Evolutionary conservation across 2,888 invertebrate genomes (phyloP).

Genomic region (Drosophila longiperda): DNA sequence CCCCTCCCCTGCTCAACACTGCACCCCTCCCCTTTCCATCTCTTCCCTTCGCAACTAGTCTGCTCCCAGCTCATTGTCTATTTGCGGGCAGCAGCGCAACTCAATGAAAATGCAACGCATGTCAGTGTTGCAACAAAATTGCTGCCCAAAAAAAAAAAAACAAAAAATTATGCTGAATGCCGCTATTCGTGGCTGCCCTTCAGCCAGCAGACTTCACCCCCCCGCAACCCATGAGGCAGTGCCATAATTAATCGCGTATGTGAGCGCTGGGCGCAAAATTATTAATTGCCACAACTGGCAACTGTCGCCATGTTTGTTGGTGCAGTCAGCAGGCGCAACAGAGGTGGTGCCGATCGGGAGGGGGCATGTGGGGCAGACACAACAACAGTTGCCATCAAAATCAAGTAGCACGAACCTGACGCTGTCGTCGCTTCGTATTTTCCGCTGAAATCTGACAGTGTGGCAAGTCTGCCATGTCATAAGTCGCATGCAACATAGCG

Average conservation of each 20-base stretch:
- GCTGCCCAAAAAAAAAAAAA: slow-evolving; percentile 9
- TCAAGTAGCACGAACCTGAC: slow-evolving; percentile 48
- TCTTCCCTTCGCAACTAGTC: neutral
- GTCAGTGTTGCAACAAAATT: slow-evolving; percentile 67
- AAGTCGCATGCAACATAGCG: slow-evolving; percentile 81
- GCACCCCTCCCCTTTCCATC: neutral
- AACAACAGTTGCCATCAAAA: slow-evolving; percentile 4
- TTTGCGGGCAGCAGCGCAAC: slow-evolving; percentile 60
- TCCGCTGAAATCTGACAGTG: slow-evolving; percentile 55
- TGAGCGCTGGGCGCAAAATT: slow-evolving; percentile 78
- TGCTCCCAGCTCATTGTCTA: slow-evolving; percentile 64
- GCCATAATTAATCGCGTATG: slow-evolving; percentile 84
- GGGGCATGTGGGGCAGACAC: neutral
- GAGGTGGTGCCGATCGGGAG: neutral
- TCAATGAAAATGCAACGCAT: slow-evolving; percentile 73
- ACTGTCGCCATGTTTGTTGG: slow-evolving; percentile 79
- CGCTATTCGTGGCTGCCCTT: slow-evolving; percentile 17
- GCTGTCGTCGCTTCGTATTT: slow-evolving; percentile 75
- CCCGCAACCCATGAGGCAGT: slow-evolving; percentile 3
- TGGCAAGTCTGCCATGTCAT: slow-evolving; percentile 67
- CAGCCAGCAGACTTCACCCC: neutral
- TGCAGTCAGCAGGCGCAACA: slow-evolving; percentile 26
- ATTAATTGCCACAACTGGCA: slow-evolving; percentile 84
- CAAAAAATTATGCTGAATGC: slow-evolving; percentile 28
- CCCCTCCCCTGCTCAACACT: neutral